These are phyloP conservation scores for human (Homo sapiens) DNA, from an alignment of 2,113 vertebrate species.

Conservation along the genomic window GRCh38 chr2:22997501-22998000, in stretches of 20 bases:
- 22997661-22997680: not conserved
- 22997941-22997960: not conserved
- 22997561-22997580: not conserved
- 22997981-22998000: not conserved
- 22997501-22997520: not conserved
- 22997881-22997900: not conserved
- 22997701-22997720: not conserved
- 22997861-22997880: fast-evolving
- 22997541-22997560: not conserved
- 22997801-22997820: not conserved
- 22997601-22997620: not conserved
- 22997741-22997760: not conserved
- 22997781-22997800: not conserved
- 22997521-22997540: not conserved
- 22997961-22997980: not conserved
- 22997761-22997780: not conserved
- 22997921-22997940: not conserved
- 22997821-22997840: not conserved
- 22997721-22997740: not conserved
- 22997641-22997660: not conserved
- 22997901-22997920: not conserved
- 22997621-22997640: not conserved
- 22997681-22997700: not conserved
- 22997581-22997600: not conserved
- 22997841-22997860: not conserved